These are phyloP conservation scores for Coleophora deauratella DNA, from an alignment of 2,888 invertebrate species.

Conservation along the genomic window DNA sequence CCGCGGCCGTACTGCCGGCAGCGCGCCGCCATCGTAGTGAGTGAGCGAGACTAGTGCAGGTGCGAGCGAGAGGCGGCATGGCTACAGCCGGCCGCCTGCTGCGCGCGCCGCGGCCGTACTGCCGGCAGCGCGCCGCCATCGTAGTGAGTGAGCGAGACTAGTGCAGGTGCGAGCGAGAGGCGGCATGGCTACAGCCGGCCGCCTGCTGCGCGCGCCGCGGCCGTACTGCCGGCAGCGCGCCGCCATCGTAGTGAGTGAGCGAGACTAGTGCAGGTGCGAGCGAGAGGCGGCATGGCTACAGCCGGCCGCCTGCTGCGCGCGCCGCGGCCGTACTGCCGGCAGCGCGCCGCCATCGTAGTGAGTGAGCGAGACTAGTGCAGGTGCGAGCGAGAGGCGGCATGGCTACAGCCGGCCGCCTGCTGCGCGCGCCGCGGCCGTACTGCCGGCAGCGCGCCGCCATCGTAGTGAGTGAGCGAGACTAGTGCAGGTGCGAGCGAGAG, in stretches of 20 bases:
- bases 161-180: constrained; percentile 85
- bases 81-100: constrained; percentile 59
- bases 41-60: constrained; percentile 8
- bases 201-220: constrained; percentile 36
- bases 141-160: constrained; percentile 75
- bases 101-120: constrained; percentile 32
- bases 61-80: too few species aligned
- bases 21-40: constrained; percentile 38
- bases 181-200: constrained; percentile 82
- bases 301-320: constrained; percentile 63
- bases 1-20: constrained; percentile 30
- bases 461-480: constrained; percentile 71
- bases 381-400: constrained; percentile 83
- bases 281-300: constrained; percentile 83
- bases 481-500: constrained; percentile 86
- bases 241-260: constrained; percentile 53
- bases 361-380: constrained; percentile 81
- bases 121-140: constrained; percentile 30
- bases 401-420: constrained; percentile 77
- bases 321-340: constrained; percentile 27
- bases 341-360: constrained; percentile 38
- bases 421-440: constrained; percentile 34
- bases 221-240: constrained; percentile 31
- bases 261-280: constrained; percentile 84
- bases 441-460: constrained; percentile 30